Base-by-base conservation (phyloP, 2,113 vertebrate species). In the Actenoides hombroni region DNA sequence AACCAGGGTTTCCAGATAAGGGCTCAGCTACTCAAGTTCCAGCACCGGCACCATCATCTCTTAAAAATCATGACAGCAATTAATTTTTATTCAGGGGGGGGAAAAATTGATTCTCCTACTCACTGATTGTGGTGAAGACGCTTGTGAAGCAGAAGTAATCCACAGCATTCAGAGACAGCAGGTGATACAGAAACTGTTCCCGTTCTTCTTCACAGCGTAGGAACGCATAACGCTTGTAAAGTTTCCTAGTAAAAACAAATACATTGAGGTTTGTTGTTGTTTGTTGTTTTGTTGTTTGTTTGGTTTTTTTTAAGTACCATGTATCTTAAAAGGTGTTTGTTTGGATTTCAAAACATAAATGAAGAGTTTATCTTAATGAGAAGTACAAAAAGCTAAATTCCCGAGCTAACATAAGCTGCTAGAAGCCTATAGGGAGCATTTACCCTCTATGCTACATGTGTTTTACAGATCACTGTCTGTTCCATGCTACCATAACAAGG, bases 111-210 rank as follows among this genome's bases (percentile, higher is more conserved):
- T 61, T 92, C 92, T 92, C 56, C 92, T 88, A 98, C 98, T 98
- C 96, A 99, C 99, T 97, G 96, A 99, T 99, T 15, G 99, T 99
- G 94, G 99, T 99, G 97, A 99, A 99, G 93, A 99, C 98, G 2
- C 98, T 99, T 63, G 99, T 99, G 97, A 99, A 99, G 98, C 99
- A 99, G 98, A 99, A 99, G 90, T 99, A 99, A 97, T 99, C 99
- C 97, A 99, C 99, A 2, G 99, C 99, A 17, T 99, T 99, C 91
- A 99, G 99, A 2, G 99, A 99, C 19, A 99, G 98, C 42, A 99
- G 98, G 96, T 99, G 99, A 97, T 99, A 99, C 11, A 99, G 98
- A 86, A 99, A 99, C 97, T 99, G 99, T 19, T 99, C 99, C 86
- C 99, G 98, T 95, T 99, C 99, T 78, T 99, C 99, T 80, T 99